phyloP scores from a whole-genome alignment of 2,888 invertebrate genomes.

The Andrena camellia region DNA sequence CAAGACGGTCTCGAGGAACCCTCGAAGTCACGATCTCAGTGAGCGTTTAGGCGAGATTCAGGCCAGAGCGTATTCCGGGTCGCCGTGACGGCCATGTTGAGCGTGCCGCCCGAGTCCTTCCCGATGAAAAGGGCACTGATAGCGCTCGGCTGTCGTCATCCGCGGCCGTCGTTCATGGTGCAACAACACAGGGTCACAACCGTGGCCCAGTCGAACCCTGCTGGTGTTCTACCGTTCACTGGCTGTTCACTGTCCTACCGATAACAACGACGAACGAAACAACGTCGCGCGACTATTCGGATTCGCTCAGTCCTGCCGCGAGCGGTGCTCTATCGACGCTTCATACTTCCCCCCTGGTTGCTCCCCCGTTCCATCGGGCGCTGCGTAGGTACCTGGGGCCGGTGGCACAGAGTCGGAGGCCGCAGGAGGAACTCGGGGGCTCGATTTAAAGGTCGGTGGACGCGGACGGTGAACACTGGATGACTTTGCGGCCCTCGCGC shows the following conservation, averaged over 20 bases:
- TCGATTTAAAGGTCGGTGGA: not conserved
- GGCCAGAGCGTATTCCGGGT: not conserved
- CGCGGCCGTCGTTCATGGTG: not conserved
- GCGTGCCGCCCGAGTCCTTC: not conserved
- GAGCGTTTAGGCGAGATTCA: conserved; percentile 9
- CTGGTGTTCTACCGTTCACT: conserved; percentile 18
- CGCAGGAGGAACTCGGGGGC: not conserved
- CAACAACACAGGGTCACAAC: conserved; percentile 17
- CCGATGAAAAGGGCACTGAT: conserved; percentile 10
- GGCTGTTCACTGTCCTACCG: not conserved
- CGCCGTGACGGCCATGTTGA: conserved; percentile 45
- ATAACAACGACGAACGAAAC: not conserved
- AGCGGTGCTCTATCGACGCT: no score
- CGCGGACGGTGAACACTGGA: conserved; percentile 2
- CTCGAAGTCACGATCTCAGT: not conserved
- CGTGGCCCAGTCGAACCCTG: not conserved
- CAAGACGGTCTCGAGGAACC: no score
- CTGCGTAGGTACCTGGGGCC: not conserved
- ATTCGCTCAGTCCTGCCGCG: no score
- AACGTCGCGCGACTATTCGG: no score
- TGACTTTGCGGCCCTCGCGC: conserved; percentile 35
- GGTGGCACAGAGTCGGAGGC: not conserved
- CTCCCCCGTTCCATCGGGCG: not conserved
- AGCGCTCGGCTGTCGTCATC: not conserved
- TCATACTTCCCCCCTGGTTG: no score